phyloP scores from a whole-genome alignment of 2,797 vertebrate species.

The Alca torda region DNA sequence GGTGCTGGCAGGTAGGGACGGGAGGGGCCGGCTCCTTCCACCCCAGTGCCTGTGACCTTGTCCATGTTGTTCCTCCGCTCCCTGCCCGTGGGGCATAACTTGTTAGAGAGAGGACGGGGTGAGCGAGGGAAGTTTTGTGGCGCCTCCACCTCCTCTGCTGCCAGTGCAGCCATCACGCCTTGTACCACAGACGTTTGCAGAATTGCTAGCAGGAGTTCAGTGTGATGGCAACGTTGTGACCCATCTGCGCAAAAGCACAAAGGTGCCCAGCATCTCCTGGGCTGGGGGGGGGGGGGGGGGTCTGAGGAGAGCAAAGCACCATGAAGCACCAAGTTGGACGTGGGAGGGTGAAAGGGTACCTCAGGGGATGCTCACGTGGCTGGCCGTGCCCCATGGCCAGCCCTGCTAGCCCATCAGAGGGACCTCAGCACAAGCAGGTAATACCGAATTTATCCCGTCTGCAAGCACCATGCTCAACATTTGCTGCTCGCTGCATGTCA shows the following conservation, averaged over 20 bases:
- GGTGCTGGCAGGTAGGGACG: not conserved
- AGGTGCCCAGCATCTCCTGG: not conserved
- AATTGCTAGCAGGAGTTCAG: not conserved
- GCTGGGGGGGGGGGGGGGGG: too few relatives aligned
- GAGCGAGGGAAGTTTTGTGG: not conserved
- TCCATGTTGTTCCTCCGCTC: not conserved
- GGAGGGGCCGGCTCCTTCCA: not conserved
- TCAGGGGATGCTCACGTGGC: accelerated
- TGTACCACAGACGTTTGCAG: not conserved
- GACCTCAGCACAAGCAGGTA: not conserved
- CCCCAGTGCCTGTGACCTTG: not conserved
- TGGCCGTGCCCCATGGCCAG: accelerated
- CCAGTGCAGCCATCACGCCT: not conserved
- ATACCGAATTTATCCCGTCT: not conserved
- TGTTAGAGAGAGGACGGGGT: accelerated
- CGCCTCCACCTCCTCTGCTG: not conserved
- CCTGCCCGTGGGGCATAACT: not conserved
- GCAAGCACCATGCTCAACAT: not conserved
- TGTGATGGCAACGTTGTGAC: not conserved
- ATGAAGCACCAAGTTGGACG: not conserved
- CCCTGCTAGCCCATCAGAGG: not conserved
- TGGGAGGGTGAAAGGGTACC: not conserved
- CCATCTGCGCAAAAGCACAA: accelerated
- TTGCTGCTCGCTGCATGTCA: not conserved
- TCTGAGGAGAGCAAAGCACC: not conserved